Conservation (phyloP, 2,888 invertebrate species). For the Drosophila colorata region DNA sequence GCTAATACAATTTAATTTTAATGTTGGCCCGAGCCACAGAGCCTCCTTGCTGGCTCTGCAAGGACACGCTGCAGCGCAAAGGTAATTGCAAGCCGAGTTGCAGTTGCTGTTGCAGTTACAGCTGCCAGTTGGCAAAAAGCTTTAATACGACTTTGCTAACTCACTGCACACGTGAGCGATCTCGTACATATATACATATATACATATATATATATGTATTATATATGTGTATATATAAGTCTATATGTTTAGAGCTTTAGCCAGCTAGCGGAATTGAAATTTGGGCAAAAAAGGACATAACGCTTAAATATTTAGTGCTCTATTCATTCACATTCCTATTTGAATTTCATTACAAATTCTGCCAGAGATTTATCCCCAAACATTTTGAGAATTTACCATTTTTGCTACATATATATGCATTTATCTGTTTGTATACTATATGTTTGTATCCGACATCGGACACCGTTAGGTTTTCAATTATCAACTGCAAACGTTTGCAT, state of each 20-base stretch:
- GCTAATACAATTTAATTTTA: slow-evolving; percentile 76
- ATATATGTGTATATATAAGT: not conserved
- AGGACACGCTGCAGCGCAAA: slow-evolving; percentile 54
- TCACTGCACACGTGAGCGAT: slow-evolving; percentile 44
- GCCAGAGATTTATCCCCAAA: slow-evolving; percentile 1
- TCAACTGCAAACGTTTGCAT: slow-evolving; percentile 36
- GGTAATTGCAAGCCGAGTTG: slow-evolving; percentile 61
- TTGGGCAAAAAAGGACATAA: slow-evolving; percentile 4
- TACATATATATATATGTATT: not conserved
- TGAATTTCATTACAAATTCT: slow-evolving; percentile 32
- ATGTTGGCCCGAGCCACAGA: slow-evolving; percentile 41
- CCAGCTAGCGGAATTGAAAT: slow-evolving; percentile 21
- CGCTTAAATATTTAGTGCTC: slow-evolving; percentile 15
- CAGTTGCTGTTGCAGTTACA: slow-evolving; percentile 40
- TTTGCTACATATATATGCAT: not conserved
- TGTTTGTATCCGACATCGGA: not conserved
- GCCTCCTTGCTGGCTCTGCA: slow-evolving; percentile 12
- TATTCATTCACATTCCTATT: slow-evolving; percentile 16
- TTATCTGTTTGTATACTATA: not conserved
- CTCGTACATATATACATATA: slow-evolving; percentile 16
- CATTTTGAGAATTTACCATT: not conserved
- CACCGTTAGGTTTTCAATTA: slow-evolving; percentile 31
- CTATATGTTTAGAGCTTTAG: not conserved
- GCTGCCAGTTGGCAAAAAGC: slow-evolving; percentile 25
- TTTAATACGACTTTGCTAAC: slow-evolving; percentile 23